phyloP scores from a whole-genome alignment of 2,888 invertebrate species.

The Agapetus fuscipes region DNA sequence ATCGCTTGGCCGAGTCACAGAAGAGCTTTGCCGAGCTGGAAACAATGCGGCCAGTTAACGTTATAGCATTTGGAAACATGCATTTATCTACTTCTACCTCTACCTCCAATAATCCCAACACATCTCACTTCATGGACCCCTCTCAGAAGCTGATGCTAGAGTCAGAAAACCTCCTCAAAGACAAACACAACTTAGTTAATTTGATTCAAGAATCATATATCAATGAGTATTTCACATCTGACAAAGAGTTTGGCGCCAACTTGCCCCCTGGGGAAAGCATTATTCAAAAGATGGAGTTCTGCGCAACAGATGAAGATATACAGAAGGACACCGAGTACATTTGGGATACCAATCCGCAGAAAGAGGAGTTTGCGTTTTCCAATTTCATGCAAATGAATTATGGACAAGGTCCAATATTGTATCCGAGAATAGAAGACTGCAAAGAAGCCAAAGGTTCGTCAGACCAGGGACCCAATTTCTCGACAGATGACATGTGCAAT shows the following conservation, averaged over 20 bases:
- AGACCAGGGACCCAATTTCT: constrained; percentile 26
- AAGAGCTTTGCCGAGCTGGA: constrained; percentile 26
- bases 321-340: constrained; percentile 28
- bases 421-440: constrained; percentile 5
- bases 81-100: constrained; percentile 14
- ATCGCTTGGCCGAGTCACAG: no score
- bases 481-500: constrained; percentile 4
- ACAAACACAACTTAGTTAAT: constrained; percentile 36
- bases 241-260: constrained; percentile 32
- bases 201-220: constrained; percentile 45
- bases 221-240: constrained; percentile 40
- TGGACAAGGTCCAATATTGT: constrained; percentile 7
- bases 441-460: constrained; percentile 30
- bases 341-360: constrained; percentile 39
- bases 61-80: constrained; percentile 36
- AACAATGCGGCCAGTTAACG: constrained; percentile 36
- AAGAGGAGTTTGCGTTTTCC: constrained; percentile 37
- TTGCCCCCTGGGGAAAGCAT: constrained; percentile 25
- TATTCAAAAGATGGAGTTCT: constrained; percentile 25
- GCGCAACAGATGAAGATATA: constrained; percentile 6
- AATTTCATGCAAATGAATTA: constrained; percentile 43
- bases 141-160: neutral
- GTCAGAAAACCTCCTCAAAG: constrained; percentile 35
- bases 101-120: neutral
- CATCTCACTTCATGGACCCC: constrained; percentile 2